Evolutionary conservation across 1,140 invertebrate genomes (phyloP).

Genomic region (Drosophila sturtevanti): DNA sequence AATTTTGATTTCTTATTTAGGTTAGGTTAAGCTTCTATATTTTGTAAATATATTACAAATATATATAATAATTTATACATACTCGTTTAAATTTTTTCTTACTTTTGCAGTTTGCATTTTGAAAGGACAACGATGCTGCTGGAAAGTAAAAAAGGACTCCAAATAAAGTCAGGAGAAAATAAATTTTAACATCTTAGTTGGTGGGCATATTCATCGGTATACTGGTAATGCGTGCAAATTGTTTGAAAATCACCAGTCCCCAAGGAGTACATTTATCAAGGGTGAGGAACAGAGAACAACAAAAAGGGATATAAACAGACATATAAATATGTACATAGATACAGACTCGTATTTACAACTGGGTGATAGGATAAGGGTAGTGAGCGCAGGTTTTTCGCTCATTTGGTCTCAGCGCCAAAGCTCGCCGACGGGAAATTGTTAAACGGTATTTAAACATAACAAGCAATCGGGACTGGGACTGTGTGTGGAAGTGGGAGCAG

Average conservation of each 20-base stretch:
- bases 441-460: conserved; percentile 76
- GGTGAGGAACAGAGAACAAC: conserved; percentile 22
- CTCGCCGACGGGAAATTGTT: conserved; percentile 72
- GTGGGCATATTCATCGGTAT: neutral
- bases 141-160: neutral
- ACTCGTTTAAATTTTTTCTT: no score
- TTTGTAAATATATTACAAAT: no score
- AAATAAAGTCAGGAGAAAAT: neutral
- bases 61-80: no score
- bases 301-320: conserved; percentile 19
- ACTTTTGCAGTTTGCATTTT: no score
- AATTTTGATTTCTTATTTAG: no score
- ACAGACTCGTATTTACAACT: conserved; percentile 7
- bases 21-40: no score
- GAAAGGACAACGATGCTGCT: no score
- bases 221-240: conserved; percentile 70
- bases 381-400: conserved; percentile 34
- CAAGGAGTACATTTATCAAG: conserved; percentile 43
- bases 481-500: conserved; percentile 9
- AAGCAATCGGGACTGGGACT: conserved; percentile 35
- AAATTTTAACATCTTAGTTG: neutral
- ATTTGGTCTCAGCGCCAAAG: conserved; percentile 45
- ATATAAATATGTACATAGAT: neutral
- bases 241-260: conserved; percentile 64
- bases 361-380: conserved; percentile 43